Evolutionary conservation across 2,797 vertebrate genomes (phyloP), one percentile per base, ranked within the genome.

Genomic region (Trichosurus vulpecula): DNA sequence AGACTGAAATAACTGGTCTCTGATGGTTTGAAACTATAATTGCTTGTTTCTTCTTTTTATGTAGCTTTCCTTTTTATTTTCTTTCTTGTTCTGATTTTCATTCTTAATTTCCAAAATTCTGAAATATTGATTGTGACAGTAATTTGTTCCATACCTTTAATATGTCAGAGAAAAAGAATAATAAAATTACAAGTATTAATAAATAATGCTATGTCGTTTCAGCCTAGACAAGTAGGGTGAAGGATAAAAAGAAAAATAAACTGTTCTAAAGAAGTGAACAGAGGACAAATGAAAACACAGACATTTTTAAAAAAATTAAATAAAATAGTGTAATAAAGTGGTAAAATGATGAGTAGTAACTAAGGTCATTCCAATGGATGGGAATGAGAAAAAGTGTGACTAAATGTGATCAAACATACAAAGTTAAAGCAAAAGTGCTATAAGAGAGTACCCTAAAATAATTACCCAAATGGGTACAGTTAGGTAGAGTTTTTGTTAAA

Each of bases 381-480:
- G 52, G 55, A 94, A 92, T 95, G 30, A 94, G 90, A 95, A 96
- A 94, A 41, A 66, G 30, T 90, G 22, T 81, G 56, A 41, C 27
- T 94, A 35, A 89, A 56, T 87, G 58, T 92, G 89, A 19, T 35
- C 9, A 89, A 95, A 61, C 74, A 89, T 1, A 6, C 90, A 90
- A 94, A 94, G 47, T 55, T 53, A 92, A 30, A 94, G 27, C 55
- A 56, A 57, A 90, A 90, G 29, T 61, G 53, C 9, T 53, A 58
- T 11, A 27, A 95, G 58, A 91, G 27, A 61, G 30, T 22, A 25
- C n/a, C 52, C 87, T 91, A 81, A 81, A 57, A 52, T 93, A n/a
- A 89, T 89, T 96, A 94, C 4, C 54, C 93, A 35, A 61, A 31
- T 35, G 31, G 58, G 31, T 61, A 61, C 12, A 61, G 11, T 14